Evolutionary conservation across 2,797 vertebrate species (phyloP).

Genomic region (Hyperoplus lanceolatus): DNA sequence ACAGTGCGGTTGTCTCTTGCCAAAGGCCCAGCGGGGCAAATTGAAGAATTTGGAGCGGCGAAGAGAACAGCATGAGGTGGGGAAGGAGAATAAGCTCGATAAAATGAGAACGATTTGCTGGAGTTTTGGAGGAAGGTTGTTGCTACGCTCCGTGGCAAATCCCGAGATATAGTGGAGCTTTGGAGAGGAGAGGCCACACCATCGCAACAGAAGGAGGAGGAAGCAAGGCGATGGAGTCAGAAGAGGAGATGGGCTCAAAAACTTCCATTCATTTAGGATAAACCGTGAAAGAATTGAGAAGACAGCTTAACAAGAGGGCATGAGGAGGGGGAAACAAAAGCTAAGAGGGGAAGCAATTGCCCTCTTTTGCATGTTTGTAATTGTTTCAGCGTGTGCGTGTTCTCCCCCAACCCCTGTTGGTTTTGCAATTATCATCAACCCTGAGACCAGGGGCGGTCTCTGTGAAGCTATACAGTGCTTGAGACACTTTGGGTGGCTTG

Average conservation of each 20-base stretch:
- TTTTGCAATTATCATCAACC: slow-evolving; percentile 73
- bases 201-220: slow-evolving; percentile 26
- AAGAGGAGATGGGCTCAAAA: slow-evolving; percentile 31
- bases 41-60: slow-evolving; percentile 64
- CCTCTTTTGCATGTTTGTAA: slow-evolving; percentile 66
- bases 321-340: slow-evolving; percentile 37
- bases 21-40: slow-evolving; percentile 67
- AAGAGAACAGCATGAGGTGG: slow-evolving; percentile 59
- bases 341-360: slow-evolving; percentile 40
- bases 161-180: slow-evolving; percentile 40
- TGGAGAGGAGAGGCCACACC: slow-evolving; percentile 21
- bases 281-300: slow-evolving; percentile 31
- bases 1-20: slow-evolving; percentile 52
- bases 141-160: slow-evolving; percentile 37
- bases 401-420: slow-evolving; percentile 48
- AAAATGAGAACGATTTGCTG: slow-evolving; percentile 60
- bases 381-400: slow-evolving; percentile 65
- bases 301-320: slow-evolving; percentile 26
- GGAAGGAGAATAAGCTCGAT: slow-evolving; percentile 54
- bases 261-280: slow-evolving; percentile 38
- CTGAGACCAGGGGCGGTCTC: slow-evolving; percentile 67
- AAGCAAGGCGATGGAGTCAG: slow-evolving; percentile 13
- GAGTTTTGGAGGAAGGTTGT: slow-evolving; percentile 52
- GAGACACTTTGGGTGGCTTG: slow-evolving; percentile 74
- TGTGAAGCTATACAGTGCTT: slow-evolving; percentile 45